Evolutionary conservation across 2,888 invertebrate species (phyloP).

Genomic region (Epirrita christyi): DNA sequence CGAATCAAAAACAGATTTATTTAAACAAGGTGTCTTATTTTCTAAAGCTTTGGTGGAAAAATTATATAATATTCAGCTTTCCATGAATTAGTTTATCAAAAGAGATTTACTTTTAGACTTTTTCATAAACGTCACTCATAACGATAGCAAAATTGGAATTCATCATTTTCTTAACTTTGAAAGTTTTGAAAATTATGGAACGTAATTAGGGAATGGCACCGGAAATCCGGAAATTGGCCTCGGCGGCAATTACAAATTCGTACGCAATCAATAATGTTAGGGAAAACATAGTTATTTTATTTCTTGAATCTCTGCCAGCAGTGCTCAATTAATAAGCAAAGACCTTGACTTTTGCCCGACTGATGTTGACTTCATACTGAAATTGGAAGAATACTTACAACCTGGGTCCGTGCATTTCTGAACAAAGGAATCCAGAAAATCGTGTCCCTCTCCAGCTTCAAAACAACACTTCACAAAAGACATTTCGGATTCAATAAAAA

Average conservation of each 20-base stretch:
- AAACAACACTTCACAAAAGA: conserved; percentile 92
- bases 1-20: background rate
- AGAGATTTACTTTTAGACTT: too few relatives aligned
- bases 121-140: too few relatives aligned
- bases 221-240: conserved; percentile 33
- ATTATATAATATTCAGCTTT: too few relatives aligned
- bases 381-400: conserved; percentile 86
- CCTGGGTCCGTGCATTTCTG: conserved; percentile 93
- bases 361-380: background rate
- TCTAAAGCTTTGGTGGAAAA: background rate
- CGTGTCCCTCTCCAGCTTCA: conserved; percentile 89
- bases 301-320: conserved; percentile 27
- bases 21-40: background rate
- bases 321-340: conserved; percentile 39
- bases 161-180: too few relatives aligned
- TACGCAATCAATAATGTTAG: conserved; percentile 51
- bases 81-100: too few relatives aligned
- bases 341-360: conserved; percentile 11
- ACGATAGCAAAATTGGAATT: too few relatives aligned
- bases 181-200: background rate
- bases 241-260: conserved; percentile 53
- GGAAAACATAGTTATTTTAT: conserved; percentile 16
- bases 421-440: conserved; percentile 89
- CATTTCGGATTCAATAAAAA: conserved; percentile 66
- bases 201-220: conserved; percentile 24